Evolutionary conservation across 1,140 invertebrate genomes (phyloP).

Genomic region (Sinonovacula constricta): DNA sequence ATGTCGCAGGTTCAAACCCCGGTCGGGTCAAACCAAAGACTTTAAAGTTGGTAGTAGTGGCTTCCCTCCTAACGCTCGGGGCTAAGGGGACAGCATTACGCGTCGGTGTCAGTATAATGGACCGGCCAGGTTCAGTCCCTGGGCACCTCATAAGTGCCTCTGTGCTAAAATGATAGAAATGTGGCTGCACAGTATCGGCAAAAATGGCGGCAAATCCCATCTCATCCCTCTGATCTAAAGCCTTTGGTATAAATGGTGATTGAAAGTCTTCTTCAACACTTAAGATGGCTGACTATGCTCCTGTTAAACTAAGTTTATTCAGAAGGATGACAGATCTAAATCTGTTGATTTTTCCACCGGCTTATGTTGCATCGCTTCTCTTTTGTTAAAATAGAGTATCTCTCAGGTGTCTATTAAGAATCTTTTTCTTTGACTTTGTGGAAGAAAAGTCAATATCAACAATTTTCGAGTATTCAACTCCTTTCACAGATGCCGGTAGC

Average conservation of each 20-base stretch:
- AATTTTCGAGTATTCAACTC: slow-evolving; percentile 33
- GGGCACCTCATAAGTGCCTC: no score
- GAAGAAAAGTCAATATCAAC: slow-evolving; percentile 53
- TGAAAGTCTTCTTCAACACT: neutral
- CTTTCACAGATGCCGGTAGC: slow-evolving; percentile 31
- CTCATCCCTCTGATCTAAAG: no score
- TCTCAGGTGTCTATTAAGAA: slow-evolving; percentile 20
- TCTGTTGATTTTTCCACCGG: neutral
- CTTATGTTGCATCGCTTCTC: neutral
- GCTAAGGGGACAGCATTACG: no score
- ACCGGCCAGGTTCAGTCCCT: no score
- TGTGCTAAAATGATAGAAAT: no score
- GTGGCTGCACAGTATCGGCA: no score
- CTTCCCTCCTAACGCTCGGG: no score
- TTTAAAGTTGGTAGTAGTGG: no score
- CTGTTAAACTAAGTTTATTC: neutral
- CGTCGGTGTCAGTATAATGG: no score
- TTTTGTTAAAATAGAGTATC: neutral
- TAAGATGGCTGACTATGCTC: neutral
- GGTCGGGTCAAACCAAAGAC: no score
- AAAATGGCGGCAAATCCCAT: no score
- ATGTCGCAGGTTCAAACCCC: no score
- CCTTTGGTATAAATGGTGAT: neutral
- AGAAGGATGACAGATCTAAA: neutral
- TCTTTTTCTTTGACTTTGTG: slow-evolving; percentile 32